phyloP scores from a whole-genome alignment of 2,113 vertebrate genomes.

The Gallinago paraguaiae region DNA sequence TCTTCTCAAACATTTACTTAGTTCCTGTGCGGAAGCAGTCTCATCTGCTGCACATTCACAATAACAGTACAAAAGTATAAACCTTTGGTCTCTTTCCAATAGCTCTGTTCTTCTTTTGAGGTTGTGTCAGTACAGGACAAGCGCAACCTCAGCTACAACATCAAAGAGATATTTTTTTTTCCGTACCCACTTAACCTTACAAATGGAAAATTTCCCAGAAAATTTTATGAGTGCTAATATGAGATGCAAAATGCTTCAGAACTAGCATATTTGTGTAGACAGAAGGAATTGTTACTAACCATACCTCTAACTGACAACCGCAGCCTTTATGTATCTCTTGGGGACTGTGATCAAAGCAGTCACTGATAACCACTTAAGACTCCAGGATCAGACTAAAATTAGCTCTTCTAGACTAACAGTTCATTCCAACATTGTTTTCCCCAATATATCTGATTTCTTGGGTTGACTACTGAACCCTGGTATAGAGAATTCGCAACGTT shows the following conservation, averaged over 20 bases:
- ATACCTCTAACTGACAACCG: background rate
- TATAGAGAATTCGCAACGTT: background rate
- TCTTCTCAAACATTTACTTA: conserved; percentile 11
- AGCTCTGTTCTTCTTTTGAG: background rate
- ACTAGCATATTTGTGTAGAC: background rate
- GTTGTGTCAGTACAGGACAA: background rate
- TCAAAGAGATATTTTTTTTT: background rate
- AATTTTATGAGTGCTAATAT: background rate
- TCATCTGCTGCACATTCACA: background rate
- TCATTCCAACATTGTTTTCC: background rate
- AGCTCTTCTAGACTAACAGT: background rate
- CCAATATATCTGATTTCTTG: background rate
- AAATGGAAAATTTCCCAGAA: background rate
- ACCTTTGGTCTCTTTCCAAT: background rate
- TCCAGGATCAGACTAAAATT: background rate
- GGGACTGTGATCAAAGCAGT: background rate
- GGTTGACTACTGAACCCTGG: background rate
- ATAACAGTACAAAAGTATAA: background rate
- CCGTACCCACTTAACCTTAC: background rate
- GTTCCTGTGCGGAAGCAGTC: background rate
- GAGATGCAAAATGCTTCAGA: background rate
- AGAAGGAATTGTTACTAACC: background rate
- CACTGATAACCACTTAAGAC: background rate
- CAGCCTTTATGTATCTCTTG: background rate
- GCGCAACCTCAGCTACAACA: background rate